Evolutionary conservation across 2,113 vertebrate genomes (phyloP).

Genomic region (Xenotilapia flavipinnis): DNA sequence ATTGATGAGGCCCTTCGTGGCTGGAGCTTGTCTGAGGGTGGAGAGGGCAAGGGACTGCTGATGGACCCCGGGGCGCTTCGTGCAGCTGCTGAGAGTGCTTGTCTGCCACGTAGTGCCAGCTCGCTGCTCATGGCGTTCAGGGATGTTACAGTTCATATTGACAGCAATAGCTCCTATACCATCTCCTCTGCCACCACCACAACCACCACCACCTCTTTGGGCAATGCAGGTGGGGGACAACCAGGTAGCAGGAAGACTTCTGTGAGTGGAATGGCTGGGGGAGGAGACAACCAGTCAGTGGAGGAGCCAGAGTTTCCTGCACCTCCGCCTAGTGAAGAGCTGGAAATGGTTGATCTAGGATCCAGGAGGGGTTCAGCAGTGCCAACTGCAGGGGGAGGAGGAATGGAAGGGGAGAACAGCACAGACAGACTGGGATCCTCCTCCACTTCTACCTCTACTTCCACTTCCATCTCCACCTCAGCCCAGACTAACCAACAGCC

Average conservation of each 20-base stretch:
- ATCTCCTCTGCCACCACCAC: constrained; percentile 86
- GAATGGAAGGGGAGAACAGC: constrained; percentile 69
- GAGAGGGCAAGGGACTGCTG: constrained; percentile 67
- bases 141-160: constrained; percentile 95
- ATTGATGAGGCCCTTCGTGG: constrained; percentile 95
- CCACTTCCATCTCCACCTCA: constrained; percentile 85
- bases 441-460: constrained; percentile 83
- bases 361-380: constrained; percentile 48
- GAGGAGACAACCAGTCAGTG: background rate
- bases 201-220: constrained; percentile 84
- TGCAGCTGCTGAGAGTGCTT: constrained; percentile 72
- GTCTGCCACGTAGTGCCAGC: constrained; percentile 82
- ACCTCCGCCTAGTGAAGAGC: constrained; percentile 71
- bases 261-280: constrained; percentile 27
- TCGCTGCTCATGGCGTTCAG: constrained; percentile 98
- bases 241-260: constrained; percentile 58
- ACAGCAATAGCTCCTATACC: constrained; percentile 90
- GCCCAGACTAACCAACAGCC: constrained; percentile 76
- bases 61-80: constrained; percentile 66
- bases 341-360: constrained; percentile 51
- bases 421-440: constrained; percentile 82
- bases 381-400: constrained; percentile 27
- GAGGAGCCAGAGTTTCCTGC: constrained; percentile 70
- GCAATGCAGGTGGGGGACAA: constrained; percentile 75
- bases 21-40: constrained; percentile 84